These are phyloP conservation scores for Aethes cnicana DNA, from an alignment of 2,888 invertebrate species.

Conservation along the genomic window DNA sequence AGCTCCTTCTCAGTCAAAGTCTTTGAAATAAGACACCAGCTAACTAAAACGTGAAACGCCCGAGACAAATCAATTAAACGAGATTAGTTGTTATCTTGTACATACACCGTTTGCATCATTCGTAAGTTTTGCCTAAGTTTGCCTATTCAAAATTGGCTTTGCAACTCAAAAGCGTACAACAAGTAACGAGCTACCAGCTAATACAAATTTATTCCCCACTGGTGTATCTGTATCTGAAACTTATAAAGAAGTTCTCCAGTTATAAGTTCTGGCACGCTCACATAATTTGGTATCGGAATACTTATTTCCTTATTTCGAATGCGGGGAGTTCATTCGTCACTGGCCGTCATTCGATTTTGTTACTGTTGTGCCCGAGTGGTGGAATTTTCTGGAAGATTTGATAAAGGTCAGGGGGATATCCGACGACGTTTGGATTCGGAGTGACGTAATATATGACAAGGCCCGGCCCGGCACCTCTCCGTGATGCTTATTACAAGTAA, in stretches of 20 bases:
- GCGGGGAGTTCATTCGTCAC: slow-evolving; percentile 14
- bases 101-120: no score
- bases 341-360: slow-evolving; percentile 15
- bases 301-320: not conserved
- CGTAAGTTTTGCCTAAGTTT: not conserved
- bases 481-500: slow-evolving; percentile 9
- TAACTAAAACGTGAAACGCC: no score
- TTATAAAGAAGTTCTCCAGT: not conserved
- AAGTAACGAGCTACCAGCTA: not conserved
- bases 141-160: not conserved
- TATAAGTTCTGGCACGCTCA: slow-evolving; percentile 8
- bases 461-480: slow-evolving; percentile 7
- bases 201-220: not conserved
- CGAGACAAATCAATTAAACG: no score
- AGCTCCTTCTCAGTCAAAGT: no score
- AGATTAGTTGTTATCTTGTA: no score
- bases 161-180: not conserved
- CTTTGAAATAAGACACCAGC: no score
- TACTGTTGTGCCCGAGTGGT: slow-evolving; percentile 12
- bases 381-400: slow-evolving; percentile 18
- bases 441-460: slow-evolving; percentile 9
- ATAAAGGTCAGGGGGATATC: slow-evolving; percentile 17
- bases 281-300: slow-evolving; percentile 8
- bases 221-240: not conserved
- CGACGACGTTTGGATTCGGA: slow-evolving; percentile 4